Evolutionary conservation across 2,113 vertebrate genomes (phyloP).

Genomic region (Dryoscopus gambensis): DNA sequence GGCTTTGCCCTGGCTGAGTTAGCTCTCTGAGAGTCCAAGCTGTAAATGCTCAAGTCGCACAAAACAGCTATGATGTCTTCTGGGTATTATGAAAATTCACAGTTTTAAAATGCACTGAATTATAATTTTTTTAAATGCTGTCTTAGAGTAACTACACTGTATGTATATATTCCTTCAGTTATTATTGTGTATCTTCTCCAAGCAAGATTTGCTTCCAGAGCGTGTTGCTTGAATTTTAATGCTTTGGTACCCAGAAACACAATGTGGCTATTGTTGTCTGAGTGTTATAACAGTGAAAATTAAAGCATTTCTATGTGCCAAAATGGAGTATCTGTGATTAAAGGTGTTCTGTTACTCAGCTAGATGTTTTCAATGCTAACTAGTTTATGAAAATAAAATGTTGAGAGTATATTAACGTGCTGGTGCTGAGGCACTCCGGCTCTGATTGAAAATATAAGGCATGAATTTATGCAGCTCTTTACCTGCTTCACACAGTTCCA

Average conservation of each 20-base stretch:
- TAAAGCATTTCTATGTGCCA: background rate
- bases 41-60: background rate
- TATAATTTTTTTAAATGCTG: background rate
- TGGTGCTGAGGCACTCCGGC: background rate
- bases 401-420: background rate
- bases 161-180: background rate
- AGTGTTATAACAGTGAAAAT: background rate
- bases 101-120: background rate
- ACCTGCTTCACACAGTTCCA: background rate
- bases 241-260: background rate
- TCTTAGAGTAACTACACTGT: background rate
- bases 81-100: background rate
- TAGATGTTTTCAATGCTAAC: background rate
- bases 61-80: background rate
- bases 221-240: background rate
- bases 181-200: background rate
- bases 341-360: background rate
- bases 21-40: background rate
- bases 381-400: background rate
- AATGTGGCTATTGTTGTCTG: background rate
- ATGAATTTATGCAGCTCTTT: background rate
- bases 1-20: background rate
- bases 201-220: background rate
- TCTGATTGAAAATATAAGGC: background rate
- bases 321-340: background rate